Evolutionary conservation across 2,888 invertebrate species (phyloP).

Genomic region (Tinea trinotella): DNA sequence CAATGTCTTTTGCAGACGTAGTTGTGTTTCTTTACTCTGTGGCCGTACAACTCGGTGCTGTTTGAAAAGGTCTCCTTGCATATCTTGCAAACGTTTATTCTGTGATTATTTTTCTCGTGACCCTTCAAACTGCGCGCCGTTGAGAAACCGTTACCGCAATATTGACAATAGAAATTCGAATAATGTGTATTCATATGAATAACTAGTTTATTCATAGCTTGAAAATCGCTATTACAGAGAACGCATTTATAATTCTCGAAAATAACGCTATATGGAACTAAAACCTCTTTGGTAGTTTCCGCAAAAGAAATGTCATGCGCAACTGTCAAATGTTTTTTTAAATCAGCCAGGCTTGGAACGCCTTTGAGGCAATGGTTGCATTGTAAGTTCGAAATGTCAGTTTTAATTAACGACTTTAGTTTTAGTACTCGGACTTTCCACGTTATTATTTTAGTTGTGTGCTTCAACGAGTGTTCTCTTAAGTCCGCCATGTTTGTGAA

Average conservation of each 20-base stretch:
- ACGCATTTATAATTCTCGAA: constrained; percentile 31
- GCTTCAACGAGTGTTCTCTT: constrained; percentile 29
- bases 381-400: constrained; percentile 37
- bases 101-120: constrained; percentile 22
- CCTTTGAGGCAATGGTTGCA: constrained; percentile 34
- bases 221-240: constrained; percentile 31
- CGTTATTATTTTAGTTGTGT: constrained; percentile 28
- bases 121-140: constrained; percentile 19
- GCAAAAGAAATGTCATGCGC: constrained; percentile 31
- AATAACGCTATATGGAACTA: constrained; percentile 37
- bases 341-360: constrained; percentile 27
- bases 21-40: constrained; percentile 21
- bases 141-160: constrained; percentile 29
- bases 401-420: constrained; percentile 26
- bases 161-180: constrained; percentile 37
- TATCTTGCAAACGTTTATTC: constrained; percentile 21
- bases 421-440: constrained; percentile 1
- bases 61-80: constrained; percentile 21
- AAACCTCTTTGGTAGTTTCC: constrained; percentile 28
- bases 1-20: constrained; percentile 20
- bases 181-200: constrained; percentile 42
- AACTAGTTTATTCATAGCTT: constrained; percentile 31
- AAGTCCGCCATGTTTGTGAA: constrained; percentile 33
- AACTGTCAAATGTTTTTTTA: constrained; percentile 33
- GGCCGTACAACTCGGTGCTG: constrained; percentile 18